Conservation (phyloP, 2,888 invertebrate genomes). For the Scaptomyza parva region DNA sequence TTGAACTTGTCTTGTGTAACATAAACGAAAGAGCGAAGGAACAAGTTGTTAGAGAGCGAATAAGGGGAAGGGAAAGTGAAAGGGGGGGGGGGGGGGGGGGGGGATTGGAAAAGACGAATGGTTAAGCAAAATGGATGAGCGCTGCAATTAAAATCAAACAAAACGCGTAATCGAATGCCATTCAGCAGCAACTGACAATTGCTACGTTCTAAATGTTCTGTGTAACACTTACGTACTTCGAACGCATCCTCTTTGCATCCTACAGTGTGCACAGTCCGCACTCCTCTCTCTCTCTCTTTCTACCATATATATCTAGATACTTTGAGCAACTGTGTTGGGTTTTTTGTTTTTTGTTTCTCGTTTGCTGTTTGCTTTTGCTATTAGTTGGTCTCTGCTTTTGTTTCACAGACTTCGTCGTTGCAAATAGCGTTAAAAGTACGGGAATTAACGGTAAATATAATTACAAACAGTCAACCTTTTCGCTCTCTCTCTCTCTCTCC, state of each 20-base stretch:
- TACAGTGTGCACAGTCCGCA: constrained; percentile 3
- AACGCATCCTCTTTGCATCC: constrained; percentile 31
- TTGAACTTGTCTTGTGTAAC: constrained; percentile 26
- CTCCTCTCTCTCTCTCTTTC: no score
- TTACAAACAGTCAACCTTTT: constrained; percentile 38
- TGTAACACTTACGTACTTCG: constrained; percentile 12
- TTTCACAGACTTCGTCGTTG: constrained; percentile 53
- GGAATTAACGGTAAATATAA: constrained; percentile 74
- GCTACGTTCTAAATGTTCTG: constrained; percentile 20
- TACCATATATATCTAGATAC: constrained; percentile 1
- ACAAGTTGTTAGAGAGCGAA: no score
- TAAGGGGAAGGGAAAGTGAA: neutral
- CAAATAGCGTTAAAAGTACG: constrained; percentile 45
- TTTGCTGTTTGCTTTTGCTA: constrained; percentile 25
- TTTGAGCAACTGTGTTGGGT: constrained; percentile 33
- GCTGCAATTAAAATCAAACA: constrained; percentile 72
- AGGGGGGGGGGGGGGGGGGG: neutral
- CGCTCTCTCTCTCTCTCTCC: neutral
- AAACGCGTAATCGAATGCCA: constrained; percentile 72
- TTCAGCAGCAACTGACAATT: constrained; percentile 49
- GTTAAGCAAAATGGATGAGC: constrained; percentile 57
- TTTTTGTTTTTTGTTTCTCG: constrained; percentile 7
- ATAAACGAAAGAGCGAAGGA: neutral
- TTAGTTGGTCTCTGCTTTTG: constrained; percentile 43
- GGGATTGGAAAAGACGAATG: constrained; percentile 13